Percentiles rank a stretch among this genome's conserved stretches.
Evolutionary conservation across 2,797 vertebrate genomes (phyloP).

Genomic region (Sparidentex hasta): DNA sequence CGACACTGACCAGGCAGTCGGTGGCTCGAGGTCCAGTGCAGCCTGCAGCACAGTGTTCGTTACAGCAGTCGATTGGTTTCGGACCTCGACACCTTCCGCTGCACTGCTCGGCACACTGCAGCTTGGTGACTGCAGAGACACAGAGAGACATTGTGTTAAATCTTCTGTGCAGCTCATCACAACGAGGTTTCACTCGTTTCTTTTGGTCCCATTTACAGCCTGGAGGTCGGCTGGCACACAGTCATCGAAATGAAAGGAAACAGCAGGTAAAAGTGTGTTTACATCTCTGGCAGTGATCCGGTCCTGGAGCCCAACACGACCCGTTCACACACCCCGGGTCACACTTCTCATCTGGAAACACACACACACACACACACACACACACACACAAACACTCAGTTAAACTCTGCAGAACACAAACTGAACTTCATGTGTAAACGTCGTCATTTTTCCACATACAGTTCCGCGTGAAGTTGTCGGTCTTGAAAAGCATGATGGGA

Average conservation of each 20-base stretch:
- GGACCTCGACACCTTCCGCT: slow-evolving; percentile 90
- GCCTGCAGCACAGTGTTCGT: slow-evolving; percentile 93
- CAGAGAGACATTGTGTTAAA: background rate
- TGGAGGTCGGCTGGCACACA: too few species aligned
- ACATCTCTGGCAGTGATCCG: slow-evolving; percentile 93
- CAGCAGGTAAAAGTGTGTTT: slow-evolving; percentile 55
- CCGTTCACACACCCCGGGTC: slow-evolving; percentile 87
- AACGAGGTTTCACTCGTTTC: background rate
- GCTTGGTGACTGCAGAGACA: slow-evolving; percentile 87
- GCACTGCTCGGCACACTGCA: slow-evolving; percentile 93
- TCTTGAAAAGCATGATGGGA: slow-evolving; percentile 60
- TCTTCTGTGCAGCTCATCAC: background rate
- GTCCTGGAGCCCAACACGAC: slow-evolving; percentile 92
- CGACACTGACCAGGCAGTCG: slow-evolving; percentile 90
- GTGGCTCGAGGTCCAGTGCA: slow-evolving; percentile 91
- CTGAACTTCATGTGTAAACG: background rate
- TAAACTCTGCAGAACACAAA: background rate
- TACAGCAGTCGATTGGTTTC: slow-evolving; percentile 93
- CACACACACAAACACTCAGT: slow-evolving; percentile 1
- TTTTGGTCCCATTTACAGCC: background rate
- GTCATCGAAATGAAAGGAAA: too few species aligned
- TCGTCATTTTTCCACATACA: slow-evolving; percentile 50
- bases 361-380: slow-evolving; percentile 16
- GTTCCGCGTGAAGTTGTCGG: background rate
- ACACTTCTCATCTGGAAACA: slow-evolving; percentile 87